Evolutionary conservation across 2,888 invertebrate genomes (phyloP), one percentile per base, ranked within the genome.

Genomic region (Anodontia alba): DNA sequence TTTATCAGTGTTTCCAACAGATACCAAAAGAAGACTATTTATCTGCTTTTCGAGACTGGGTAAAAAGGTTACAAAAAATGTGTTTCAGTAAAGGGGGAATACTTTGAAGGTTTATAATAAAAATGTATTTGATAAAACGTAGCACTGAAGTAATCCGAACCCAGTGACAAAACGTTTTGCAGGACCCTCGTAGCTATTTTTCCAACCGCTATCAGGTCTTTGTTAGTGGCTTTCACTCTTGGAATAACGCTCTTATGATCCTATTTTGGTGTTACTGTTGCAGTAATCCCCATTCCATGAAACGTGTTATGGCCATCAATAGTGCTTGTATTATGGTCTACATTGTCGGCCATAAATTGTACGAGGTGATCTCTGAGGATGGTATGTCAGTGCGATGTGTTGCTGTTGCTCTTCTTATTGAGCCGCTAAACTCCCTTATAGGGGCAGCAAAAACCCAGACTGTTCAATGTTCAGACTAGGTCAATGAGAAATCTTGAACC

Each of bases 401-500:
- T 49, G 29, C 51, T n/a, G 73, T 71, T 36, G 74, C 73, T 46
- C 74, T 73, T 20, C 42, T 23, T 49, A n/a, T 77, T 77, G 62
- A 72, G 76, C 23, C 31, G 36, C 43, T 72, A 62, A 23, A 80
- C 71, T 51, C 72, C 77, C 38, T 57, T 49, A 57, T 89, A 86
- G 0, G 86, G 83, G n/a, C 42, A 66, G 57, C 81, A 84, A 62
- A 87, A 89, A 17, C 89, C 90, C 49, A 83, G 71, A 26, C 57
- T 74, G 66, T 87, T 54, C 26, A 90, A 75, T 0, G 80, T 78
- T 20, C n/a, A n/a, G n/a, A n/a, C n/a, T 38, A 38, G 38, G 38
- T 91, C 91, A 29, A 91, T 79, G 23, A 89, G 69, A 76, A 78
- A 88, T 42, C 72, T 82, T 15, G 90, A 90, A 5, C 68, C 77